Conservation (phyloP, 2,888 invertebrate genomes). For the Fragum sueziense region DNA sequence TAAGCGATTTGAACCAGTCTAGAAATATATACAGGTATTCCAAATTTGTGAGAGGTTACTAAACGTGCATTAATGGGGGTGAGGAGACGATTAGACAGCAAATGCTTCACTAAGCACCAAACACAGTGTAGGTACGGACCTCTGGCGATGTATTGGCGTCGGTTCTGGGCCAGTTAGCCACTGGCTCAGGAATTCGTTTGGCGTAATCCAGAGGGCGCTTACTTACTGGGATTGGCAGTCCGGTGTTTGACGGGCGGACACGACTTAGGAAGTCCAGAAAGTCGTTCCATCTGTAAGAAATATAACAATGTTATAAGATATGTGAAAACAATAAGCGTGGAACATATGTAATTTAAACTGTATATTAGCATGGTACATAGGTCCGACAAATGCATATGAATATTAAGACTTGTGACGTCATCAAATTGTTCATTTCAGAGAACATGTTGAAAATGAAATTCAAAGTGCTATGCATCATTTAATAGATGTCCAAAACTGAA, state of each 20-base stretch:
- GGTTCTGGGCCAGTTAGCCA: slow-evolving; percentile 71
- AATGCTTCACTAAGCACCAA: neutral
- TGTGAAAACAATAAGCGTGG: too few relatives aligned
- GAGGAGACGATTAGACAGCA: neutral
- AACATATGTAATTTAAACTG: too few relatives aligned
- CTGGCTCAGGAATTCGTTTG: slow-evolving; percentile 70
- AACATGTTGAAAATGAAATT: too few relatives aligned
- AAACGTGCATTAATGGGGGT: neutral
- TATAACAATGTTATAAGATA: neutral
- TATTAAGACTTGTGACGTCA: too few relatives aligned
- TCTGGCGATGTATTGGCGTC: slow-evolving; percentile 40
- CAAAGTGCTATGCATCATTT: too few relatives aligned
- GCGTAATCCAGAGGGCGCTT: slow-evolving; percentile 77
- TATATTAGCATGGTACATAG: too few relatives aligned
- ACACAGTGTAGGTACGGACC: slow-evolving; percentile 52
- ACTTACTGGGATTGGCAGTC: slow-evolving; percentile 74
- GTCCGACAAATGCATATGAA: too few relatives aligned
- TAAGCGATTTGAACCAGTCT: too few relatives aligned
- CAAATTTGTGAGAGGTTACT: neutral
- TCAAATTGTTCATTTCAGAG: too few relatives aligned
- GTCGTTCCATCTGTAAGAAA: slow-evolving; percentile 71
- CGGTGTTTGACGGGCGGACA: slow-evolving; percentile 73
- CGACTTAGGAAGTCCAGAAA: slow-evolving; percentile 75
- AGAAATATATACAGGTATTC: too few relatives aligned
- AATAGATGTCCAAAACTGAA: too few relatives aligned